phyloP scores from a whole-genome alignment of 2,113 vertebrate species.

The Chloropsis cyanopogon region DNA sequence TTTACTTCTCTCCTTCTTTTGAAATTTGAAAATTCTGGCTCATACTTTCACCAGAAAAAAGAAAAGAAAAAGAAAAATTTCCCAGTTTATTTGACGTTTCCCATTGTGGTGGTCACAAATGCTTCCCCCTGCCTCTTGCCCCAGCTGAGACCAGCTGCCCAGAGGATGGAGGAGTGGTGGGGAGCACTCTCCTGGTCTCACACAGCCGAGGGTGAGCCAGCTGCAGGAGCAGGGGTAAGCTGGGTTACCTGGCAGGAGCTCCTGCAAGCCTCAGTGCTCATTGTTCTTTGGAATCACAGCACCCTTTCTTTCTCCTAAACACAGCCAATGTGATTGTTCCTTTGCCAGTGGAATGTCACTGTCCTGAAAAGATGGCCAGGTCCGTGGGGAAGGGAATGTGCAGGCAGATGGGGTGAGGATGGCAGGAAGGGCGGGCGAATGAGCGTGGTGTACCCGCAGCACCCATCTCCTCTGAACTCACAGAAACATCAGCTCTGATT shows the following conservation, averaged over 20 bases:
- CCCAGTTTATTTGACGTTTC: background rate
- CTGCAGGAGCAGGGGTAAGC: background rate
- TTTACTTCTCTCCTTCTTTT: background rate
- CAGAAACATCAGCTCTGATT: background rate
- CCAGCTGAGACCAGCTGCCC: background rate
- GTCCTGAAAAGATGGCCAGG: background rate
- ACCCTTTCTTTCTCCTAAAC: background rate
- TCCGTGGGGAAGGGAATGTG: background rate
- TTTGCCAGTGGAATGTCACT: background rate
- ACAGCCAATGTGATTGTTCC: background rate
- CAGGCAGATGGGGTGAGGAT: background rate
- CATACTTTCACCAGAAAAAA: background rate
- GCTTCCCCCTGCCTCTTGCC: background rate
- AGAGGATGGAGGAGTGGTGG: background rate
- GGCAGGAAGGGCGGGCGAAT: background rate
- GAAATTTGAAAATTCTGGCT: background rate
- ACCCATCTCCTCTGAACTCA: background rate
- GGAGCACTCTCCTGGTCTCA: background rate
- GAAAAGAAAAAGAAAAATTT: background rate
- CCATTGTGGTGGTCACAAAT: background rate
- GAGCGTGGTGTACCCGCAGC: accelerated
- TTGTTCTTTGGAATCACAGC: background rate
- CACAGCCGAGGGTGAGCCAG: accelerated
- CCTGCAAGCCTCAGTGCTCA: background rate
- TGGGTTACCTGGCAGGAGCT: background rate